Percentiles rank a stretch among this genome's conserved stretches.
Evolutionary conservation across 2,888 invertebrate species (phyloP).

Genomic region (Seladonia tumulorum): DNA sequence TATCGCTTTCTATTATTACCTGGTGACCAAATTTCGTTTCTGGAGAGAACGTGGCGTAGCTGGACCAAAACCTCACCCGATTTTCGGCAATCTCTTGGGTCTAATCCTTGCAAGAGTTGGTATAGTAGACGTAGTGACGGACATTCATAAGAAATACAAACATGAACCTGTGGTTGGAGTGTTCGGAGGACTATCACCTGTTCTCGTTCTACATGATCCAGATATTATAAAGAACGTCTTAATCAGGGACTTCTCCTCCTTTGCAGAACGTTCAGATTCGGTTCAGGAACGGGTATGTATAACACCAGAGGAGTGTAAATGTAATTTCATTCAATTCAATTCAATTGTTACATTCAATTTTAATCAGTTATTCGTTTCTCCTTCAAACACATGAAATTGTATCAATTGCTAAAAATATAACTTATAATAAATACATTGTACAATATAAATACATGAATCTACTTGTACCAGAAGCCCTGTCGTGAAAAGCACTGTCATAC

Average conservation of each 20-base stretch:
- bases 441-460: no score
- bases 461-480: no score
- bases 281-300: slow-evolving; percentile 76
- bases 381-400: background rate
- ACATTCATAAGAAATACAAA: slow-evolving; percentile 62
- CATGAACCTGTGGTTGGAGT: slow-evolving; percentile 81
- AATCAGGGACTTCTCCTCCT: slow-evolving; percentile 82
- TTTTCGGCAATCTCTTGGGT: slow-evolving; percentile 82
- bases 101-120: slow-evolving; percentile 43
- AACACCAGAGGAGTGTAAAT: background rate
- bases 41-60: slow-evolving; percentile 83
- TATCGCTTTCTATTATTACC: slow-evolving; percentile 68
- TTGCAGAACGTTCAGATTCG: slow-evolving; percentile 76
- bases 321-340: background rate
- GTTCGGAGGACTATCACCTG: slow-evolving; percentile 79
- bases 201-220: slow-evolving; percentile 81
- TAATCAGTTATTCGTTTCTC: no score
- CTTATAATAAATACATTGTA: background rate
- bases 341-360: no score
- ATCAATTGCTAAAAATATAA: background rate
- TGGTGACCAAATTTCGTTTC: slow-evolving; percentile 78
- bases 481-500: no score
- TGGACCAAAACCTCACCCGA: slow-evolving; percentile 79
- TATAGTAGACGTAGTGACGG: background rate
- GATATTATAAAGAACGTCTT: slow-evolving; percentile 81